Conservation (phyloP, 2,113 vertebrate genomes). For the Malurus alboscapulatus region DNA sequence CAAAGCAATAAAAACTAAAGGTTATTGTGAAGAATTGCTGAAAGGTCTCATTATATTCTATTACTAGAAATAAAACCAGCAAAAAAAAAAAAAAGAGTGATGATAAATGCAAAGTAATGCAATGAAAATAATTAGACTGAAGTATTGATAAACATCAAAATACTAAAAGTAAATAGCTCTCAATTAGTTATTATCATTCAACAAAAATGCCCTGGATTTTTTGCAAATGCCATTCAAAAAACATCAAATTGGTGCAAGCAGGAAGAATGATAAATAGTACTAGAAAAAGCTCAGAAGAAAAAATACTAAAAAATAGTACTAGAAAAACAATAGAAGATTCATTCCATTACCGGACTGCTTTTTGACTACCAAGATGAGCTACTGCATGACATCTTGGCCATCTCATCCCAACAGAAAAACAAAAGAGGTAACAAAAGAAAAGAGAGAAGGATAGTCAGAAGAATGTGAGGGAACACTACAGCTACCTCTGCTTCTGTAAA, state of each 20-base stretch:
- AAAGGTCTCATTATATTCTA: not conserved
- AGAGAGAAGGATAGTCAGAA: not conserved
- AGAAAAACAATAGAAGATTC: not conserved
- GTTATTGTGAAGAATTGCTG: not conserved
- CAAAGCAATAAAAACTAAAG: conserved; percentile 1
- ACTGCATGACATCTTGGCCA: not conserved
- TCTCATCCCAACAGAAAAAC: not conserved
- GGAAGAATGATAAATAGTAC: not conserved
- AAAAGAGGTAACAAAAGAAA: not conserved
- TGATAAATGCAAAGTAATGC: not conserved
- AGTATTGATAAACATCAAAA: not conserved
- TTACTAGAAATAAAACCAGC: not conserved
- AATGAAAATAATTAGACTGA: not conserved
- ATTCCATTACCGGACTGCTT: not conserved
- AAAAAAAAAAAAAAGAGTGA: not conserved
- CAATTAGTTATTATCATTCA: not conserved
- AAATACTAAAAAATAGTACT: not conserved
- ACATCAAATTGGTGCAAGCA: not conserved
- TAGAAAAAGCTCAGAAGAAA: not conserved
- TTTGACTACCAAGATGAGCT: not conserved
- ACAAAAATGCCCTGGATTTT: not conserved
- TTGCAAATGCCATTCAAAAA: not conserved
- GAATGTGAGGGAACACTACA: not conserved
- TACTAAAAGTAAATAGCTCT: not conserved
- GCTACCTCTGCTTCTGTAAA: not conserved